Base-by-base conservation (phyloP, 1,140 invertebrate species). In the Formica exsecta region DNA sequence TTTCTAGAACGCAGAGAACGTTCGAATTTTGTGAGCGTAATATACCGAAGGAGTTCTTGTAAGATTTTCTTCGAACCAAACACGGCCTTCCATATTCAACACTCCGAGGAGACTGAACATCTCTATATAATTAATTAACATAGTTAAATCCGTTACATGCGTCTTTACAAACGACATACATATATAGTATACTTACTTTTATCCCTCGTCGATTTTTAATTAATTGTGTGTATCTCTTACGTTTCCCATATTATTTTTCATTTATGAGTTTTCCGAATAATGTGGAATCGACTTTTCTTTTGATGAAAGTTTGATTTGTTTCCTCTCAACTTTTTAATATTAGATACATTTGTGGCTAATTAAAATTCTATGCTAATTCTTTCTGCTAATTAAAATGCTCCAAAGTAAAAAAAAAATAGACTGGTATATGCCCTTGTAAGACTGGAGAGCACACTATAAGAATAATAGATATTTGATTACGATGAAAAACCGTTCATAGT, bases 61-160 rank as follows among this genome's bases (percentile, higher is more conserved):
- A 25, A 86, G 59, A 41, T 86, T 88, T 59, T 86, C 85, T 75
- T 89, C 87, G 76, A 89, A 86, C 87, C 71, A 83, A 89, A 86
- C 87, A 89, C 84, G 88, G 88, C 88, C 88, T 89, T 89, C 88
- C 88, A 89, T 76, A 89, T 66, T 80, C 84, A 79, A 86, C 89
- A 89, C 75, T 89, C 44, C 84, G 88, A 89, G 88, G 87, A 89
- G 88, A 89, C 88, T 89, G 88, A 89, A 57, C 71, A 86, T 81
- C 66, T 73, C 66, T 81, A 59, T 41, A 38, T 68, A 80, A 80
- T 70, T 68, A 80, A 80, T 70, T 80, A 73, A 64, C 16, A 19
- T 66, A 79, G 61, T 59, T 84, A 25, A 32, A 81, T 70, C 16
- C 11, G 25, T 79, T 79, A 48, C 32, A 65, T 9, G 32, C 32